These are phyloP conservation scores for Poliocrania exsul DNA, from an alignment of 2,797 vertebrate species.

Conservation along the genomic window DNA sequence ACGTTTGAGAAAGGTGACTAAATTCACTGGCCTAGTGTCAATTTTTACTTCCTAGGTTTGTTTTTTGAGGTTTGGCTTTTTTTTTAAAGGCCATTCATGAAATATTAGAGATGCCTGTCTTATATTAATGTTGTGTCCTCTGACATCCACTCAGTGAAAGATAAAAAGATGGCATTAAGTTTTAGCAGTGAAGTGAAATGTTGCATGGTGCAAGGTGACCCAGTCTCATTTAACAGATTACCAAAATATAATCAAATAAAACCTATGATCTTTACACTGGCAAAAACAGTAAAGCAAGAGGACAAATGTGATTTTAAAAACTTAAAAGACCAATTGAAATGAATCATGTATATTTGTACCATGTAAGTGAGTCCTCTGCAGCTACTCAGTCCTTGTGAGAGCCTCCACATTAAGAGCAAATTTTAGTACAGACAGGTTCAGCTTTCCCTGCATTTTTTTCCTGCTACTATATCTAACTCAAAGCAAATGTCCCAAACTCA, in stretches of 20 bases:
- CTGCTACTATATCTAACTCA: background rate
- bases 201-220: slow-evolving; percentile 72
- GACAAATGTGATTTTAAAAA: slow-evolving; percentile 68
- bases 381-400: background rate
- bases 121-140: slow-evolving; percentile 72
- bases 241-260: slow-evolving; percentile 77
- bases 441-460: slow-evolving; percentile 13
- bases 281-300: slow-evolving; percentile 61
- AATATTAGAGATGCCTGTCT: slow-evolving; percentile 66
- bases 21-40: slow-evolving; percentile 32
- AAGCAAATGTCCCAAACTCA: slow-evolving; percentile 12
- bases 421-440: background rate
- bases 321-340: slow-evolving; percentile 65
- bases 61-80: background rate
- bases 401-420: background rate
- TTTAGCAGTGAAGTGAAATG: slow-evolving; percentile 72
- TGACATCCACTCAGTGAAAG: slow-evolving; percentile 74
- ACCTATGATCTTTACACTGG: slow-evolving; percentile 72
- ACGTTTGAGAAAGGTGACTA: slow-evolving; percentile 27
- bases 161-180: slow-evolving; percentile 77
- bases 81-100: slow-evolving; percentile 64
- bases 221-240: slow-evolving; percentile 74
- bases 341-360: slow-evolving; percentile 35
- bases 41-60: slow-evolving; percentile 61
- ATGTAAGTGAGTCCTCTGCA: background rate